These are phyloP conservation scores for Mesorhabditis spiculigera DNA, from an alignment of 2,888 invertebrate genomes.

Conservation along the genomic window DNA sequence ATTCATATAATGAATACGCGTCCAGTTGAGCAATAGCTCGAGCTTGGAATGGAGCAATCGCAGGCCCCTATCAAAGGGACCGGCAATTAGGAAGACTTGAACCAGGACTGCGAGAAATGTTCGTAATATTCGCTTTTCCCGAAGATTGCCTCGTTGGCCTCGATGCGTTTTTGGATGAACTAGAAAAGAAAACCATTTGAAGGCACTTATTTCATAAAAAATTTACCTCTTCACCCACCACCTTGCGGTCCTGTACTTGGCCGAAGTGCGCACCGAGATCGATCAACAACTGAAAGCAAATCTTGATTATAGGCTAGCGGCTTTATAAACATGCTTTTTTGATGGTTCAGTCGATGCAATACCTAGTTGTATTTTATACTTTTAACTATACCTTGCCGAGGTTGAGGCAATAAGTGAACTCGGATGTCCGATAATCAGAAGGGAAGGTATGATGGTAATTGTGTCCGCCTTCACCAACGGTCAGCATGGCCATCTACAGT, in stretches of 20 bases:
- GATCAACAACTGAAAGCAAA: conserved; percentile 21
- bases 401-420: conserved; percentile 3
- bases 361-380: conserved; percentile 12
- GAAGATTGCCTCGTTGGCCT: neutral
- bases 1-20: conserved; percentile 3
- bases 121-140: conserved; percentile 4
- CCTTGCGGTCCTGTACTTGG: conserved; percentile 30
- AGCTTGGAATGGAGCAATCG: conserved; percentile 2
- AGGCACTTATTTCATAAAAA: neutral
- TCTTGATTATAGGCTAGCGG: neutral
- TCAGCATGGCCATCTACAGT: conserved; percentile 41
- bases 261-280: conserved; percentile 28
- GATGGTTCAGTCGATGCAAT: too few relatives aligned
- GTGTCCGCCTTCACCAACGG: conserved; percentile 62
- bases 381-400: neutral
- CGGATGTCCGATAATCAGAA: conserved; percentile 19
- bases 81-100: neutral
- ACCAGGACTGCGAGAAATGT: neutral
- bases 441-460: conserved; percentile 65
- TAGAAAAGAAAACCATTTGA: neutral
- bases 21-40: neutral
- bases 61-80: neutral
- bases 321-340: neutral
- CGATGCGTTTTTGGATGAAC: conserved; percentile 4
- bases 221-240: conserved; percentile 19